Conservation (phyloP, 2,113 vertebrate genomes). For the Gavialis gangeticus region DNA sequence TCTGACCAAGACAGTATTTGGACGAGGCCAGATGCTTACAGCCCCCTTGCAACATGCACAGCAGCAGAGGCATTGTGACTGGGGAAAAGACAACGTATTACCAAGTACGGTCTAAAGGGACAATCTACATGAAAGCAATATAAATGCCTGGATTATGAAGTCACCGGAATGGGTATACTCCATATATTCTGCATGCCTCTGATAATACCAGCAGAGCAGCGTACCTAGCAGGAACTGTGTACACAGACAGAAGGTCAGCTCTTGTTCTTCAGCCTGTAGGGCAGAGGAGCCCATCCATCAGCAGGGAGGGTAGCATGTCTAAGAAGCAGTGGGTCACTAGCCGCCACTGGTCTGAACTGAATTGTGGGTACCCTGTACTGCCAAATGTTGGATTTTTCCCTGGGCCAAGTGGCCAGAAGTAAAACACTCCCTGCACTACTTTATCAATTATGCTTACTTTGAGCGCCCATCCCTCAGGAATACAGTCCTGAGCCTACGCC, state of each 20-base stretch:
- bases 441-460: background rate
- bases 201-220: background rate
- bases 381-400: background rate
- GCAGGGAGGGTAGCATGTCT: background rate
- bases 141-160: no score
- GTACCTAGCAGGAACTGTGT: no score
- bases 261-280: background rate
- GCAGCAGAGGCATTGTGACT: background rate
- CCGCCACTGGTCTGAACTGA: background rate
- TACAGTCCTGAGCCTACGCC: background rate
- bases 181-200: fast-evolving
- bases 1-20: no score
- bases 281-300: background rate
- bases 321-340: background rate
- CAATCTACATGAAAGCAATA: no score
- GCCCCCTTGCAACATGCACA: background rate
- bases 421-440: background rate
- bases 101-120: background rate
- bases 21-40: background rate
- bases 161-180: background rate
- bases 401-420: background rate
- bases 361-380: background rate
- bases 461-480: background rate
- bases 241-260: background rate
- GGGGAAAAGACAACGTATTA: background rate